Evolutionary conservation across 2,888 invertebrate species (phyloP).

Genomic region (Andrena fulva): DNA sequence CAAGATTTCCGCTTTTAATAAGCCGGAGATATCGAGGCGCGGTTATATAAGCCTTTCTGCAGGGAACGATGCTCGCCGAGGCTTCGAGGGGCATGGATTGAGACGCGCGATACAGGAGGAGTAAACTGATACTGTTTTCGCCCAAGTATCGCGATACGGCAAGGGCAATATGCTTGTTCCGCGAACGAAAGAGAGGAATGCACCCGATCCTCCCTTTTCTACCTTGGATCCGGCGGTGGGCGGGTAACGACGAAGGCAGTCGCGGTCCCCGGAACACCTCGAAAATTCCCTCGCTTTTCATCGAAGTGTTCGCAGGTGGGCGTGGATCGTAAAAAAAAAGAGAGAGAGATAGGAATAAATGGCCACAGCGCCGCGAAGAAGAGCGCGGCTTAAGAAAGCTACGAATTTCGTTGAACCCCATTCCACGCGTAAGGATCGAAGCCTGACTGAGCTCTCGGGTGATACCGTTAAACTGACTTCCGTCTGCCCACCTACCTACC

Average conservation of each 20-base stretch:
- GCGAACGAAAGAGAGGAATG: not conserved
- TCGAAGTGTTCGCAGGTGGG: constrained; percentile 44
- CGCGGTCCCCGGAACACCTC: constrained; percentile 18
- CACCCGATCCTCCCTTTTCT: constrained; percentile 25
- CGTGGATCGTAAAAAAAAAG: constrained; percentile 50
- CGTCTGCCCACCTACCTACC: constrained; percentile 82
- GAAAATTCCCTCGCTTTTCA: constrained; percentile 55
- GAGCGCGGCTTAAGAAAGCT: constrained; percentile 41
- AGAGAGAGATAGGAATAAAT: not conserved
- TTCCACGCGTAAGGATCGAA: constrained; percentile 72
- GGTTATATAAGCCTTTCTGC: not conserved
- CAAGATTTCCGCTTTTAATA: not conserved
- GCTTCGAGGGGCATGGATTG: not conserved
- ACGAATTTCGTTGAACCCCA: constrained; percentile 66
- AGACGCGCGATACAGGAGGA: not conserved
- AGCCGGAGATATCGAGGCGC: too few species aligned
- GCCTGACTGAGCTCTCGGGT: constrained; percentile 70
- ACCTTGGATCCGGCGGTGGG: constrained; percentile 39
- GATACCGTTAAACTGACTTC: constrained; percentile 83
- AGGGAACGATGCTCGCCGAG: too few species aligned
- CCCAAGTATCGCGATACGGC: not conserved
- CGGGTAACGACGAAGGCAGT: constrained; percentile 42
- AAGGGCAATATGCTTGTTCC: not conserved
- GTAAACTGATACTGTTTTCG: not conserved
- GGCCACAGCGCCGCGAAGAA: constrained; percentile 11